A percentile compares a stretch with the other conserved stretches of the same genome.
Conservation (phyloP, 1,140 invertebrate species). For the Caenorhabditis briggsae region DNA sequence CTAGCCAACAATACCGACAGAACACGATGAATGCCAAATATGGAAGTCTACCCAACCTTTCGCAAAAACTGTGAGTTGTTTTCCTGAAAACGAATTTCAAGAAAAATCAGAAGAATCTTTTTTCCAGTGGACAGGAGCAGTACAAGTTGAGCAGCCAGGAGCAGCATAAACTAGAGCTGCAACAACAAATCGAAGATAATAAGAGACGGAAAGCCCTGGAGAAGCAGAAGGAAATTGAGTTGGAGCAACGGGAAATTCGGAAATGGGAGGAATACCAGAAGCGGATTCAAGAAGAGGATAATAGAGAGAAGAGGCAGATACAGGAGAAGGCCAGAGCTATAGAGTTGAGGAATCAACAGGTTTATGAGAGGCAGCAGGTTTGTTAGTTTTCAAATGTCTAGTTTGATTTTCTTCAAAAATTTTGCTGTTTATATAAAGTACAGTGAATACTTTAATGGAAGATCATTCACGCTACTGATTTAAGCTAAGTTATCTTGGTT, state of each 20-base stretch:
- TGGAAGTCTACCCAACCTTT: slow-evolving; percentile 51
- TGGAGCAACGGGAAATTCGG: slow-evolving; percentile 26
- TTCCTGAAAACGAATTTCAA: no score
- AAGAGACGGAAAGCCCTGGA: slow-evolving; percentile 47
- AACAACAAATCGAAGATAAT: slow-evolving; percentile 62
- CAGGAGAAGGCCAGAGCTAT: slow-evolving; percentile 50
- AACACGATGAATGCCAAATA: slow-evolving; percentile 32
- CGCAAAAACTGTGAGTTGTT: slow-evolving; percentile 24
- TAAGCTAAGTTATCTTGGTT: no score
- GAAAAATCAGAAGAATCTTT: neutral
- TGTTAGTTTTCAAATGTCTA: neutral
- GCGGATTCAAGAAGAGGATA: slow-evolving; percentile 51
- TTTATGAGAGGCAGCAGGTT: slow-evolving; percentile 39
- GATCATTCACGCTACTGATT: no score
- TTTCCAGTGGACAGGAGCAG: neutral
- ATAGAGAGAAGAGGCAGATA: slow-evolving; percentile 15
- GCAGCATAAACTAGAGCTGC: slow-evolving; percentile 53
- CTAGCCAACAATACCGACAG: slow-evolving; percentile 30
- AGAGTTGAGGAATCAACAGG: slow-evolving; percentile 55
- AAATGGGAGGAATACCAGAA: slow-evolving; percentile 37
- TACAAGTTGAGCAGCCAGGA: slow-evolving; percentile 25
- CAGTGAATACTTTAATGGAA: no score
- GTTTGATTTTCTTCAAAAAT: no score
- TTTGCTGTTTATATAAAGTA: no score
- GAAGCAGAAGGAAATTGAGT: slow-evolving; percentile 57